These are phyloP conservation scores for Aspiorhynchus laticeps DNA, from an alignment of 2,113 vertebrate species.

Conservation along the genomic window DNA sequence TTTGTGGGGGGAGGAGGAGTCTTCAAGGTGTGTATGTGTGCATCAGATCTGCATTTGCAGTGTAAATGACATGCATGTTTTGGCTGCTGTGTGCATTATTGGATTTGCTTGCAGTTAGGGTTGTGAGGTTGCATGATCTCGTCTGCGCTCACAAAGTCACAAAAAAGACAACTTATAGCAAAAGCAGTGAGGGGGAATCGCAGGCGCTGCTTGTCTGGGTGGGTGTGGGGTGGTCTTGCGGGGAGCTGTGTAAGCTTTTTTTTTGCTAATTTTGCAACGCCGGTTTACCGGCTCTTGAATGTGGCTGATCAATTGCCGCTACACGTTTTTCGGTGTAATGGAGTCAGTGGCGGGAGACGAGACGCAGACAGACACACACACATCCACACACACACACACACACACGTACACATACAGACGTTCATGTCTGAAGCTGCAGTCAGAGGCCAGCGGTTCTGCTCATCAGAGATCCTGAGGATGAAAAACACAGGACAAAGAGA, in stretches of 20 bases:
- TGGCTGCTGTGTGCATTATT: slow-evolving; percentile 55
- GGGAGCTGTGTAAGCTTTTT: background rate
- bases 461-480: slow-evolving; percentile 67
- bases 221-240: slow-evolving; percentile 32
- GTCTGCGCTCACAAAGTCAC: slow-evolving; percentile 10
- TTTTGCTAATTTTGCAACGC: background rate
- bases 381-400: background rate
- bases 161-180: slow-evolving; percentile 54
- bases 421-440: slow-evolving; percentile 19
- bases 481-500: slow-evolving; percentile 74
- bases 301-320: background rate
- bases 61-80: slow-evolving; percentile 63
- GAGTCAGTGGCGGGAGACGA: slow-evolving; percentile 40
- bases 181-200: slow-evolving; percentile 26
- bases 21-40: slow-evolving; percentile 58
- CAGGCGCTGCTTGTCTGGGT: slow-evolving; percentile 46
- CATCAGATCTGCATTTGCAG: slow-evolving; percentile 57
- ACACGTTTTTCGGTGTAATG: slow-evolving; percentile 33
- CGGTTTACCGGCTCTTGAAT: background rate
- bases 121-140: slow-evolving; percentile 41
- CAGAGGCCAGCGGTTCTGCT: slow-evolving; percentile 54
- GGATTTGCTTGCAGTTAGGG: slow-evolving; percentile 50
- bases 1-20: slow-evolving; percentile 69
- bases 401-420: background rate
- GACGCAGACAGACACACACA: slow-evolving; percentile 33